Percentiles rank a stretch among this genome's conserved stretches.
Evolutionary conservation across 2,797 vertebrate species (phyloP).

Genomic region (Gymnoscopelus braueri): DNA sequence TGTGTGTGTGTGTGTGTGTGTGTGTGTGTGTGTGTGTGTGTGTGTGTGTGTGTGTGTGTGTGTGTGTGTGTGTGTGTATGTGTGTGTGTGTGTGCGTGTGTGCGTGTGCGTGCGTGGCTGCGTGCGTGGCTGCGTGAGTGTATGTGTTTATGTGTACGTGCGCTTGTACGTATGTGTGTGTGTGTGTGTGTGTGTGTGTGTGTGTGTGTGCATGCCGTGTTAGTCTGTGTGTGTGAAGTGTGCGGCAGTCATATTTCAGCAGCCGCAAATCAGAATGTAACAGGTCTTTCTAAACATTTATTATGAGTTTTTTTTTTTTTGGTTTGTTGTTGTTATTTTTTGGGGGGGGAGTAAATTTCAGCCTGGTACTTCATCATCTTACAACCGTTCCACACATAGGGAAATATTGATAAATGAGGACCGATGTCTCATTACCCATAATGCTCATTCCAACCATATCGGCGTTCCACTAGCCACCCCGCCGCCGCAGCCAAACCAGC

Average conservation of each 20-base stretch:
- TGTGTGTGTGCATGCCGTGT: background rate
- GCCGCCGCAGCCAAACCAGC: conserved; percentile 32
- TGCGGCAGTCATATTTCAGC: conserved; percentile 5
- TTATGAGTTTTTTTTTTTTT: background rate
- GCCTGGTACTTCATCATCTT: conserved; percentile 35
- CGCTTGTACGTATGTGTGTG: background rate
- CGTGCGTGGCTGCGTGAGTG: background rate
- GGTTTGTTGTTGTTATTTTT: conserved; percentile 20
- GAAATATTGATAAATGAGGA: conserved; percentile 56
- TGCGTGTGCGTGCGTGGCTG: background rate
- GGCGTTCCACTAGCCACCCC: conserved; percentile 32
- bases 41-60: background rate
- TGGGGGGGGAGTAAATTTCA: conserved; percentile 13
- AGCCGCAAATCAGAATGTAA: conserved; percentile 22
- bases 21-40: conserved; percentile 22
- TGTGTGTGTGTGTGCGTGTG: background rate
- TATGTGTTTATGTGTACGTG: background rate
- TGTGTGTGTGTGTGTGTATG: conserved; percentile 8
- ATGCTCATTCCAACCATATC: conserved; percentile 44
- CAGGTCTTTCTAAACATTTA: conserved; percentile 16
- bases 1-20: conserved; percentile 11
- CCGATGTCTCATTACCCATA: conserved; percentile 39
- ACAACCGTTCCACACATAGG: conserved; percentile 34
- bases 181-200: background rate
- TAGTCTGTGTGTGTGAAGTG: no score